Evolutionary conservation across 2,113 vertebrate species (phyloP).

Genomic region (Crocuta crocuta): DNA sequence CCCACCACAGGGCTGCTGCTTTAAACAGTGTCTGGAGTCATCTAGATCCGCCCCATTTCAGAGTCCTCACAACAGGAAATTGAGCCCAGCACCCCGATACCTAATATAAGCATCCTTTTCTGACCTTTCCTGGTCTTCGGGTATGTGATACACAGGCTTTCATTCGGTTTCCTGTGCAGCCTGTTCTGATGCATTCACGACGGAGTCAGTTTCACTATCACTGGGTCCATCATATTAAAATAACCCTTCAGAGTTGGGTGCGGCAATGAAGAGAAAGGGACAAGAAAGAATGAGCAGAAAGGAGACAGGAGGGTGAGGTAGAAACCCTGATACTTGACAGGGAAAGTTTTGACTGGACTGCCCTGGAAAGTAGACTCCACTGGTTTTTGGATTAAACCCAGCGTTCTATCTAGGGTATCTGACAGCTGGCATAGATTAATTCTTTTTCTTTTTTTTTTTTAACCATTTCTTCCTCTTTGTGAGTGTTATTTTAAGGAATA

Average conservation of each 20-base stretch:
- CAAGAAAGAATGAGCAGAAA: not conserved
- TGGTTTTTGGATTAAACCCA: not conserved
- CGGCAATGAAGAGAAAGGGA: not conserved
- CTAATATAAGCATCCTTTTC: not conserved
- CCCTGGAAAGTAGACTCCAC: not conserved
- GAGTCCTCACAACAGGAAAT: not conserved
- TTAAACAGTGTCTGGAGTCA: not conserved
- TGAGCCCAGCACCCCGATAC: not conserved
- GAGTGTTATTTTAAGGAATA: not conserved
- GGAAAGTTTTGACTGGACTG: not conserved
- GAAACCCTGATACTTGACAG: not conserved
- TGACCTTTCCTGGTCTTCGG: not conserved
- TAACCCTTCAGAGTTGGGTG: not conserved
- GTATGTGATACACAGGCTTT: not conserved
- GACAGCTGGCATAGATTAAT: not conserved
- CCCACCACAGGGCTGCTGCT: not conserved
- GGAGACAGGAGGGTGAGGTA: not conserved
- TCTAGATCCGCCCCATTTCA: not conserved
- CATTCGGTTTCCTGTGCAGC: not conserved
- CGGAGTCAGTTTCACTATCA: not conserved
- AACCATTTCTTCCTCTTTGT: not conserved
- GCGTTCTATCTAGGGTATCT: not conserved
- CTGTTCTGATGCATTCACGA: not conserved
- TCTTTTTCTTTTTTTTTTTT: not conserved
- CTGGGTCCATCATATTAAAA: not conserved